Evolutionary conservation across 2,797 vertebrate species (phyloP), one percentile per base, ranked within the genome.

Genomic region (Sebastes iracundus): DNA sequence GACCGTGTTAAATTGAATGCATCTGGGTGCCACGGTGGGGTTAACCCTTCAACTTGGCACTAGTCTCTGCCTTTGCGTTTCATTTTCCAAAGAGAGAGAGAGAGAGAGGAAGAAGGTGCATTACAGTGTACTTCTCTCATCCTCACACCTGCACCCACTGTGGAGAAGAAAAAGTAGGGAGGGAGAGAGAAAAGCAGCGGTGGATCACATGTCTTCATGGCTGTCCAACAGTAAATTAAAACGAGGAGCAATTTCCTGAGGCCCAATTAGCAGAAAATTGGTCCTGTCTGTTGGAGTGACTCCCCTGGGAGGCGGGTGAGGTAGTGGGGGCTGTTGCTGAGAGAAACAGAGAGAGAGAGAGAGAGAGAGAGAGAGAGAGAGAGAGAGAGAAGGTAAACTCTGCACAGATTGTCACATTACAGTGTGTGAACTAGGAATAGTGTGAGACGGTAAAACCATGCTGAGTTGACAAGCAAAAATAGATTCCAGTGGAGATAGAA

Each of bases 211-310:
- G 91, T 93, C 94, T 92, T 89, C 92, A 88, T 94, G 93, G 93
- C 94, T 95, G 95, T 96, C 95, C 88, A 82, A 90, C 87, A 94
- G 90, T 94, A 96, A 96, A 96, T 96, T 96, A 96, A 94, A 96
- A 96, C 83, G 91, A 95, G 92, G 91, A 95, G 92, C 94, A 96
- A 95, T 97, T 97, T 97, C 96, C 95, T 96, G 94, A 91, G 83
- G 93, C 93, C 92, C 94, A 95, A 95, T 96, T 95, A 96, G 94
- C 94, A 95, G 90, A 95, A 96, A 95, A 95, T 95, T 93, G 93
- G 88, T 95, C 87, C 93, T 95, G 93, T 96, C 92, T 94, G 88
- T 95, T 94, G 92, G 91, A 94, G 89, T 74, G 80, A 81, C 79
- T 96, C 91, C 90, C 88, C 69, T 3, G 87, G 87, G 89, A 92